phyloP scores from a whole-genome alignment of 2,888 invertebrate genomes.

The Amphipyra tragopoginis region DNA sequence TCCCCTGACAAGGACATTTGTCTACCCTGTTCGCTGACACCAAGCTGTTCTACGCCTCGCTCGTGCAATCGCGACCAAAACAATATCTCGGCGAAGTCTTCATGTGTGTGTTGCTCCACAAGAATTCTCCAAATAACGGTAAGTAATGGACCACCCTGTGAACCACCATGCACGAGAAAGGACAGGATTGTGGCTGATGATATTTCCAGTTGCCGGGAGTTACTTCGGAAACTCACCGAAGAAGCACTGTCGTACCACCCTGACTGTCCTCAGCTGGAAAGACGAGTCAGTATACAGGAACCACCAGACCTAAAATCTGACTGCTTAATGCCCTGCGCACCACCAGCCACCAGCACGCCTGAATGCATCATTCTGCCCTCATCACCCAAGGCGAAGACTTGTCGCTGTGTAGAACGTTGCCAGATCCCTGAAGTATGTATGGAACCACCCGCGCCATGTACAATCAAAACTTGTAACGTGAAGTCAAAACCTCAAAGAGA shows the following conservation, averaged over 20 bases:
- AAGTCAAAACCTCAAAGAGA: background rate
- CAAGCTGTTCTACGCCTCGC: background rate
- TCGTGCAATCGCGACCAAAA: slow-evolving; percentile 11
- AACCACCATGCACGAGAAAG: slow-evolving; percentile 2
- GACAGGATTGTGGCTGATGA: slow-evolving; percentile 12
- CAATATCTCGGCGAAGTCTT: background rate
- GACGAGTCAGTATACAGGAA: background rate
- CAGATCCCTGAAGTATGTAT: background rate
- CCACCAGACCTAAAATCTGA: background rate
- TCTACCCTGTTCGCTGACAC: background rate
- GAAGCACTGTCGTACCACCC: slow-evolving; percentile 12
- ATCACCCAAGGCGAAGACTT: background rate
- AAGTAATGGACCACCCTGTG: background rate
- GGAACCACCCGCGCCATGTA: background rate
- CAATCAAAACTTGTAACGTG: background rate
- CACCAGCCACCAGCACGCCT: background rate
- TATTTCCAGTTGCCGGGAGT: slow-evolving; percentile 9
- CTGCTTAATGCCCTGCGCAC: background rate
- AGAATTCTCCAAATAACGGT: background rate
- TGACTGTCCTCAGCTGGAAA: background rate
- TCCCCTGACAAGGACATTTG: background rate
- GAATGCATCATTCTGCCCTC: background rate
- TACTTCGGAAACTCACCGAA: slow-evolving; percentile 17
- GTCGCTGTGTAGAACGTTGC: background rate
- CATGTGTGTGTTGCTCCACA: background rate